phyloP scores from a whole-genome alignment of 2,888 invertebrate genomes.

The Blera fallax region DNA sequence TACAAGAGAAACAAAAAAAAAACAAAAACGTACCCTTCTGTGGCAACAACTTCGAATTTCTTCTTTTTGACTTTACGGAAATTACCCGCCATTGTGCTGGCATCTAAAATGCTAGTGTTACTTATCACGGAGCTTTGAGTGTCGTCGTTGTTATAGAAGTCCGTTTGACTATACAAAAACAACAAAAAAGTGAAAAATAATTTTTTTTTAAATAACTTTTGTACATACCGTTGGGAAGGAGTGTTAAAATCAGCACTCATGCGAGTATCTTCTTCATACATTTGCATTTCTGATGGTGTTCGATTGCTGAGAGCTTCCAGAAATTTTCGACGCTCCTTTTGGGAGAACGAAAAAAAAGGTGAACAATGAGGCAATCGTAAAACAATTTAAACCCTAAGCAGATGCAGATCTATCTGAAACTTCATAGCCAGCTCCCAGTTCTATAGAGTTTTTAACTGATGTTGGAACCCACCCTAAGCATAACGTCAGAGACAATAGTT shows the following conservation, averaged over 20 bases:
- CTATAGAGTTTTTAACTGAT: too few species aligned
- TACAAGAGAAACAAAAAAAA: neutral
- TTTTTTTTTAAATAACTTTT: neutral
- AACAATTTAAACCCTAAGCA: too few species aligned
- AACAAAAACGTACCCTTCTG: slow-evolving; percentile 80
- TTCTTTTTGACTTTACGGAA: slow-evolving; percentile 80
- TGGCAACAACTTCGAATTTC: slow-evolving; percentile 82
- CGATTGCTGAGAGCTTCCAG: slow-evolving; percentile 37
- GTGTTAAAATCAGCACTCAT: slow-evolving; percentile 86
- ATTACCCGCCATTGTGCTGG: slow-evolving; percentile 63
- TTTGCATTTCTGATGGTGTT: slow-evolving; percentile 78
- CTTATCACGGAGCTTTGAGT: slow-evolving; percentile 93
- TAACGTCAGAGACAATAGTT: too few species aligned
- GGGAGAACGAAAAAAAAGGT: neutral
- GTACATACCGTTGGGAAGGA: slow-evolving; percentile 74
- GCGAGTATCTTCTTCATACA: slow-evolving; percentile 89
- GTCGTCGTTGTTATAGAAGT: slow-evolving; percentile 84
- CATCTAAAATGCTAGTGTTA: slow-evolving; percentile 82
- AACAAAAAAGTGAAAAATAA: neutral
- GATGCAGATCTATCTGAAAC: too few species aligned
- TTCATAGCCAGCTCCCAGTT: too few species aligned
- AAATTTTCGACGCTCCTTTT: slow-evolving; percentile 58
- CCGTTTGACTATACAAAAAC: slow-evolving; percentile 78
- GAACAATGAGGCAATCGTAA: neutral
- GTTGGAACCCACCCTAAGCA: too few species aligned